Evolutionary conservation across 2,888 invertebrate genomes (phyloP), one percentile per base, ranked within the genome.

Genomic region (Catocala fraxini): DNA sequence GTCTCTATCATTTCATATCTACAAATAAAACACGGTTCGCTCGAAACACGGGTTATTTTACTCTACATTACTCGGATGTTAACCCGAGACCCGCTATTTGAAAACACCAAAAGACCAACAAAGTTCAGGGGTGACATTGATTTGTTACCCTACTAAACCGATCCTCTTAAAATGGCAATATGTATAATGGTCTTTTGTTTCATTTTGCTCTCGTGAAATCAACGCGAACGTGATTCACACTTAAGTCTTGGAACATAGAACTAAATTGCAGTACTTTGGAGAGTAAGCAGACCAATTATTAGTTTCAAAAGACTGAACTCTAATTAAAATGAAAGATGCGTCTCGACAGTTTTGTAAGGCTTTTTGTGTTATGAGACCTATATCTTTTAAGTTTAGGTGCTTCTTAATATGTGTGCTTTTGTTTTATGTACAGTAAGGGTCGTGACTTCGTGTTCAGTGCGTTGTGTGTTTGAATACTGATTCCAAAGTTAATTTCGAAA

Each of bases 121-220:
- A 66, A 84, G 80, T 82, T 83, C 75, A 79, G 71, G 61, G 59
- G 56, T 65, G 79, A 82, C 83, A 76, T 79, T 85, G 83, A 86
- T 85, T 87, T 85, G 85, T 84, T 70, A 73, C 77, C 73, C 54
- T 48, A 71, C 71, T 75, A 77, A 73, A 79, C 80, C 59, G 59
- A 66, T 71, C 66, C 70, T 73, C 73, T 70, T 71, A 68, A 73
- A 79, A 79, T 79, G 78, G 70, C 69, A 73, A 72, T 63, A 63
- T 68, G 64, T 53, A 57, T 56, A 62, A 54, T 52, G 58, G 49
- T 46, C 63, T 59, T 65, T 75, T 75, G 62, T 75, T 68, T 73
- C 65, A 68, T 65, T 59, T 62, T 64, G 58, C 63, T 56, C 60
- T 71, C 62, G 55, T 67, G 62, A 56, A 65, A 63, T 67, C 64